Evolutionary conservation across 2,888 invertebrate species (phyloP).

Genomic region (Melieria picta): DNA sequence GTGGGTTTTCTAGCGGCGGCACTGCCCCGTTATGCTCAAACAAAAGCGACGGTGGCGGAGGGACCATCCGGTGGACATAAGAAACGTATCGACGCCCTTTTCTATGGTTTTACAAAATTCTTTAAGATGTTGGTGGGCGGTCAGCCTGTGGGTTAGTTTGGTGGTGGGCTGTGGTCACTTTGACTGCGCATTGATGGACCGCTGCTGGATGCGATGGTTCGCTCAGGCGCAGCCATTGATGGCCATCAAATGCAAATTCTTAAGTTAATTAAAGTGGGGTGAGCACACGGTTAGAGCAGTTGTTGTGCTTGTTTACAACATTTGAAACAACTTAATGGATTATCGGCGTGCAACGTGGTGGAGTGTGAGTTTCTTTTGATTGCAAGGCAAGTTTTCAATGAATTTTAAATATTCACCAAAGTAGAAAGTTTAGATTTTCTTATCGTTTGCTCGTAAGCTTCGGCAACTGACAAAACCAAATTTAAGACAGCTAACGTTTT

Average conservation of each 20-base stretch:
- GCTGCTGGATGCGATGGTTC: neutral
- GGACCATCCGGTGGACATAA: too few relatives aligned
- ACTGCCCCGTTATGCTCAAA: neutral
- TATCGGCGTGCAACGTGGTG: neutral
- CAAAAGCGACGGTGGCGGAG: neutral
- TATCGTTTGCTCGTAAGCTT: slow-evolving; percentile 1
- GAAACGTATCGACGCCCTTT: slow-evolving; percentile 34
- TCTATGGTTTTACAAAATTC: slow-evolving; percentile 49
- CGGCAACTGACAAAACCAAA: slow-evolving; percentile 28
- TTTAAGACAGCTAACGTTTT: slow-evolving; percentile 20
- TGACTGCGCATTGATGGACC: slow-evolving; percentile 47
- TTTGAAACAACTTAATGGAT: slow-evolving; percentile 35
- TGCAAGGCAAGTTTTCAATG: slow-evolving; percentile 31
- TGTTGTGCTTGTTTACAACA: neutral
- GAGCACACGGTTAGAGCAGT: neutral
- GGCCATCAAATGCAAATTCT: slow-evolving; percentile 36
- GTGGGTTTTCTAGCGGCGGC: neutral
- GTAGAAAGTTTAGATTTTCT: neutral
- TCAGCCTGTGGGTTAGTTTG: slow-evolving; percentile 31
- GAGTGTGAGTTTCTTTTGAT: slow-evolving; percentile 37
- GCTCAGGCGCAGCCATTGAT: too few relatives aligned
- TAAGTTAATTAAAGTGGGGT: slow-evolving; percentile 39
- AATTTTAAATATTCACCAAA: slow-evolving; percentile 24
- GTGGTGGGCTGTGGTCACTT: slow-evolving; percentile 55
- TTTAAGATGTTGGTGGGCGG: slow-evolving; percentile 53